Evolutionary conservation across 2,113 vertebrate species (phyloP).

Genomic region (Saccopteryx bilineata): DNA sequence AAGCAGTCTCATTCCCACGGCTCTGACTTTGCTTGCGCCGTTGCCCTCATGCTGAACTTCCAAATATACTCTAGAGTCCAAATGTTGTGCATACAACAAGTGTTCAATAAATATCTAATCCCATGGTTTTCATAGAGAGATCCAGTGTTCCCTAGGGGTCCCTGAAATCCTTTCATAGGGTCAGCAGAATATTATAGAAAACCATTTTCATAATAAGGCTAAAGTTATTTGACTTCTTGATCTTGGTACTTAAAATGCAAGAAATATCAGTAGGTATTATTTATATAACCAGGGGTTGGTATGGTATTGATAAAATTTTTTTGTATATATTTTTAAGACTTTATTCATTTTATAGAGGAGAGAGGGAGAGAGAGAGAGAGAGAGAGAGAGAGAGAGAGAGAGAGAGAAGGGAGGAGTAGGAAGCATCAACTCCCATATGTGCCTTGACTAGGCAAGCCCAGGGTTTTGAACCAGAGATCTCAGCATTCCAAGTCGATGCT

Average conservation of each 20-base stretch:
- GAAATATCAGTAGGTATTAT: constrained; percentile 14
- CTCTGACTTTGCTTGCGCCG: not conserved
- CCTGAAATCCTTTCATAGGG: not conserved
- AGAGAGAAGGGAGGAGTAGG: too few species aligned
- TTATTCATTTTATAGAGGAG: too few species aligned
- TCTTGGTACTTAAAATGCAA: constrained; percentile 5
- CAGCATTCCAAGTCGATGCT: too few species aligned
- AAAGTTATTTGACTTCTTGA: not conserved
- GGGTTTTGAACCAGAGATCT: too few species aligned
- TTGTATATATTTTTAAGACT: too few species aligned
- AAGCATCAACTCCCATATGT: too few species aligned
- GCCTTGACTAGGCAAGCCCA: too few species aligned
- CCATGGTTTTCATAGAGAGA: not conserved
- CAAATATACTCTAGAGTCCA: not conserved
- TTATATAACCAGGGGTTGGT: not conserved
- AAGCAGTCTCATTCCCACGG: not conserved
- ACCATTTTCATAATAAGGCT: not conserved
- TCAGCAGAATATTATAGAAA: constrained; percentile 18
- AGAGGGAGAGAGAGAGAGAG: too few species aligned
- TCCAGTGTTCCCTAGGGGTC: not conserved
- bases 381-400: too few species aligned
- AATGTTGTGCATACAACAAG: not conserved
- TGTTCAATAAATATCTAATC: not conserved
- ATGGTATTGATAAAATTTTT: too few species aligned
- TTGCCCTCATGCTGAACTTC: not conserved